These are phyloP conservation scores for Drosophila ficusphila DNA, from an alignment of 1,140 invertebrate genomes.

Conservation along the genomic window DNA sequence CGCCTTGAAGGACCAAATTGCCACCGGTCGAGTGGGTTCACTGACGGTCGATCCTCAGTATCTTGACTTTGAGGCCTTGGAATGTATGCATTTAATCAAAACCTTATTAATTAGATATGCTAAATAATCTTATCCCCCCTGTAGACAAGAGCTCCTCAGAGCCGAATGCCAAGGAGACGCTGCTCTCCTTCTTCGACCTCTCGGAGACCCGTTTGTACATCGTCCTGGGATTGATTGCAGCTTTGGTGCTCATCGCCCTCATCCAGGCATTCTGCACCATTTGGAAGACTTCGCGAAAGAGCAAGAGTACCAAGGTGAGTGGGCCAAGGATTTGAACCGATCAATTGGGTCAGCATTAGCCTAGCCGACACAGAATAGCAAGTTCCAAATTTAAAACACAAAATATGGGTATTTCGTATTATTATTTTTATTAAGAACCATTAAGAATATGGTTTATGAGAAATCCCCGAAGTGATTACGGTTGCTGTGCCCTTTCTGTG, in stretches of 20 bases:
- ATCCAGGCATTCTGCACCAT: slow-evolving; percentile 94
- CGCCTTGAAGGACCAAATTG: slow-evolving; percentile 88
- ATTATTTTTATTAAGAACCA: too few species aligned
- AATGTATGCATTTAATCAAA: slow-evolving; percentile 84
- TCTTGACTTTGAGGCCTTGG: slow-evolving; percentile 88
- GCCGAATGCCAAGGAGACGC: slow-evolving; percentile 66
- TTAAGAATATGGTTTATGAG: too few species aligned
- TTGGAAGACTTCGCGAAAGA: slow-evolving; percentile 88
- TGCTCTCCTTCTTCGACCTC: slow-evolving; percentile 86
- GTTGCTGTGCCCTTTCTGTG: background rate
- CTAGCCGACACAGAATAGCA: slow-evolving; percentile 21
- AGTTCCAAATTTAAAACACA: background rate
- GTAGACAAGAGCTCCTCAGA: slow-evolving; percentile 66
- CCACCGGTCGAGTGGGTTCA: slow-evolving; percentile 89
- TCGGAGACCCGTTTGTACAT: slow-evolving; percentile 91
- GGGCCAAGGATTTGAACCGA: background rate
- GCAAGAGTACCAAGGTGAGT: slow-evolving; percentile 87
- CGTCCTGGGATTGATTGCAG: slow-evolving; percentile 92
- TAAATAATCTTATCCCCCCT: background rate
- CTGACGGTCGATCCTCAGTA: slow-evolving; percentile 91
- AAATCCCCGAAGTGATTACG: too few species aligned
- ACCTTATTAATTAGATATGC: too few species aligned
- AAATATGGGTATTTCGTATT: too few species aligned
- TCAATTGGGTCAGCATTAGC: slow-evolving; percentile 24
- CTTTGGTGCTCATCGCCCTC: slow-evolving; percentile 90